Conservation (phyloP, 2,797 vertebrate species). For the Anguilla obscura region DNA sequence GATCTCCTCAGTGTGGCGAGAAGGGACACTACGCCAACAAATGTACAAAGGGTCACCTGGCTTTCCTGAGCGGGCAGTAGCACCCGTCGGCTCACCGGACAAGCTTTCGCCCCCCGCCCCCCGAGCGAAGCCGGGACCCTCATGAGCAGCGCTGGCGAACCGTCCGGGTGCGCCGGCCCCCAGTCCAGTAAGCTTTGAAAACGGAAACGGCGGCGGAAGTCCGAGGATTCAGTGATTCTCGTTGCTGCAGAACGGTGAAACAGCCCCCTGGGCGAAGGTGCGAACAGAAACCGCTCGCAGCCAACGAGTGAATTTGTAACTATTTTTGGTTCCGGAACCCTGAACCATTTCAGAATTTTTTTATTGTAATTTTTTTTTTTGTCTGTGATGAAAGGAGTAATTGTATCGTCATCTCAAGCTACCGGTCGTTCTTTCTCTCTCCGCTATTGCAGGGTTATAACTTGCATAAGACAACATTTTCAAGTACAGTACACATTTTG, state of each 20-base stretch:
- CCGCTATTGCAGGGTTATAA: neutral
- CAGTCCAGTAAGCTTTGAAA: neutral
- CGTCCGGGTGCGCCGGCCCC: neutral
- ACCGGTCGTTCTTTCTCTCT: neutral
- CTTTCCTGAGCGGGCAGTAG: conserved; percentile 96
- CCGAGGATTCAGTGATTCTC: neutral
- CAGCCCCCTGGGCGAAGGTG: neutral
- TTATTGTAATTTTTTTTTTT: neutral
- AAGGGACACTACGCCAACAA: conserved; percentile 99
- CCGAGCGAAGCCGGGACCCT: neutral
- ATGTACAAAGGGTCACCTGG: conserved; percentile 97
- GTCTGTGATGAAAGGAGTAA: neutral
- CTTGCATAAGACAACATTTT: neutral
- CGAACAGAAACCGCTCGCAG: neutral
- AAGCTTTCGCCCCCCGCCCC: neutral
- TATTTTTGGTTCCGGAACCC: neutral
- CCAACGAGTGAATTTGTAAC: neutral
- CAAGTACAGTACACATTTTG: conserved; percentile 3
- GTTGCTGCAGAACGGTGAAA: neutral
- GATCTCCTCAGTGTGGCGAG: conserved; percentile 87
- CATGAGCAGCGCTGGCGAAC: neutral
- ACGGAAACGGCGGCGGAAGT: neutral
- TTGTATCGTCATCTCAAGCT: neutral
- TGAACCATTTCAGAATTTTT: neutral
- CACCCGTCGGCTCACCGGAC: neutral